A percentile compares a stretch with the other conserved stretches of the same genome.
phyloP scores from a whole-genome alignment of 2,113 vertebrate species.

The Gnathonemus echidnorhynchus region DNA sequence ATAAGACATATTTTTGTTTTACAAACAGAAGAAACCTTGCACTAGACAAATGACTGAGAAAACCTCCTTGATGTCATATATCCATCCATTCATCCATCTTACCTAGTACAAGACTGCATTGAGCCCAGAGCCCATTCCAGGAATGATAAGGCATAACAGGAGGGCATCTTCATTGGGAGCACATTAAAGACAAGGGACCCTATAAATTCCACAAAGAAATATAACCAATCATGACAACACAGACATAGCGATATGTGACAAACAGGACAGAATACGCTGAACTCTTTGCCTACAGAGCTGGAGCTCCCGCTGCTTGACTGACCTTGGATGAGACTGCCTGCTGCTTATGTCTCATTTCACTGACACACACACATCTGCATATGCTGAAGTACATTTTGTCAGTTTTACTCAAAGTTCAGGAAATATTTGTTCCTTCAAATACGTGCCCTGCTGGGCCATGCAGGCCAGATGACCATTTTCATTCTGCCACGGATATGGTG shows the following conservation, averaged over 20 bases:
- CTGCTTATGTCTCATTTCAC: background rate
- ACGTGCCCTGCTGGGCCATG: background rate
- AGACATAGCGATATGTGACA: background rate
- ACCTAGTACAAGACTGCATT: background rate
- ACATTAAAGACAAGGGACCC: background rate
- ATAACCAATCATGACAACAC: background rate
- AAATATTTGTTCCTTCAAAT: background rate
- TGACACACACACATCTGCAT: background rate
- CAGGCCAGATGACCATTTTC: background rate
- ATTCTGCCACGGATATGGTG: background rate
- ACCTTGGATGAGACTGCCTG: background rate
- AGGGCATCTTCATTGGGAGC: background rate
- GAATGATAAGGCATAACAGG: background rate
- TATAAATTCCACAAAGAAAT: background rate
- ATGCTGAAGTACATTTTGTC: background rate
- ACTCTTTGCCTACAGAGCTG: background rate
- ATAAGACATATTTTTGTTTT: background rate
- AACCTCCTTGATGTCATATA: background rate
- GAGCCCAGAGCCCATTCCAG: background rate
- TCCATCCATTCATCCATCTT: background rate
- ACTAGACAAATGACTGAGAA: background rate
- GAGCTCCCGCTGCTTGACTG: background rate
- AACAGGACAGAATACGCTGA: background rate
- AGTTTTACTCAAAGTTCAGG: background rate
- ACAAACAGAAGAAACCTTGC: background rate